phyloP scores from a whole-genome alignment of 2,888 invertebrate genomes.

The Tethea ocularis region DNA sequence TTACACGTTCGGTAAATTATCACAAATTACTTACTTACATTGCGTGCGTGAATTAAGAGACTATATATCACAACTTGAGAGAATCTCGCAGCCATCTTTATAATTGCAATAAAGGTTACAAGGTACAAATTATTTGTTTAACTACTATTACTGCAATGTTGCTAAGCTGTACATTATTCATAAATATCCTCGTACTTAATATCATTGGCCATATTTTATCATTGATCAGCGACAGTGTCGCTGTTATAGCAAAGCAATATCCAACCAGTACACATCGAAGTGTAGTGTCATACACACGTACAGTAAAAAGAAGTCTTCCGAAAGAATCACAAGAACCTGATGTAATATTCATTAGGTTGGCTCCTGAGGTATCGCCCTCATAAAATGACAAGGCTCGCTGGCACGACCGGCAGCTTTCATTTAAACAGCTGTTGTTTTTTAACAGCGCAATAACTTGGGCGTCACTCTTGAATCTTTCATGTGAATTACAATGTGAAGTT shows the following conservation, averaged over 20 bases:
- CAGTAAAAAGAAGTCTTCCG: conserved; percentile 20
- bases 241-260: too few species aligned
- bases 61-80: not conserved
- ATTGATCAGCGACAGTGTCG: too few species aligned
- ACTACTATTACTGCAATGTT: not conserved
- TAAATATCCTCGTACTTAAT: not conserved
- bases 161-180: not conserved
- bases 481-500: conserved; percentile 50
- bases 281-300: conserved; percentile 8
- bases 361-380: conserved; percentile 46
- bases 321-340: conserved; percentile 35
- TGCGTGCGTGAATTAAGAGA: not conserved
- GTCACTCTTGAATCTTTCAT: conserved; percentile 69
- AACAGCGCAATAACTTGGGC: conserved; percentile 49
- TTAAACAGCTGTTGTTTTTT: conserved; percentile 46
- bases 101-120: not conserved
- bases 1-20: conserved; percentile 1
- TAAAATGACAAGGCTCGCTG: conserved; percentile 44
- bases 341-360: conserved; percentile 35
- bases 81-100: not conserved
- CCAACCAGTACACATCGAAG: too few species aligned
- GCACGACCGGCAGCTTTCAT: conserved; percentile 34
- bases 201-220: too few species aligned
- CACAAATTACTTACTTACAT: not conserved
- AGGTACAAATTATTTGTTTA: not conserved